Evolutionary conservation across 2,113 vertebrate species (phyloP).

Genomic region (Anhinga anhinga): DNA sequence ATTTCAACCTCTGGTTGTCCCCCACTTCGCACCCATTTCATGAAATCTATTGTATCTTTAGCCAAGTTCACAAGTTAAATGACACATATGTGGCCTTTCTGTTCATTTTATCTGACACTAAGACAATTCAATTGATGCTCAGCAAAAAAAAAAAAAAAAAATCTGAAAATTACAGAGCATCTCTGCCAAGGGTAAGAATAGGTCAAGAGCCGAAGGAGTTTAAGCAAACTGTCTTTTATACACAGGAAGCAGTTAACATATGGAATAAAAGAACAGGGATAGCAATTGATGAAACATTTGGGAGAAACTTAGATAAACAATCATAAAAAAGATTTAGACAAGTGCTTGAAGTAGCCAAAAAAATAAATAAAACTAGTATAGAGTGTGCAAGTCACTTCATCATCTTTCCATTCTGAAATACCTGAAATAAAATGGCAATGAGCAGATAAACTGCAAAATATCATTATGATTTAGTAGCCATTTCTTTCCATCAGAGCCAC

Average conservation of each 20-base stretch:
- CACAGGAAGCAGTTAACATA: constrained; percentile 59
- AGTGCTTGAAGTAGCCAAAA: constrained; percentile 49
- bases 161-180: constrained; percentile 15
- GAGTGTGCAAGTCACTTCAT: constrained; percentile 28
- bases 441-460: constrained; percentile 64
- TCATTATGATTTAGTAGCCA: constrained; percentile 57
- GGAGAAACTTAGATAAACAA: constrained; percentile 61
- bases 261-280: constrained; percentile 52
- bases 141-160: background rate
- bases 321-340: constrained; percentile 61
- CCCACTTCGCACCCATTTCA: background rate
- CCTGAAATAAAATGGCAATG: constrained; percentile 59
- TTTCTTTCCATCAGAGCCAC: constrained; percentile 59
- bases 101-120: constrained; percentile 48
- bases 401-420: constrained; percentile 40
- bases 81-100: constrained; percentile 45
- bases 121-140: constrained; percentile 30
- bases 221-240: constrained; percentile 59
- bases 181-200: constrained; percentile 58
- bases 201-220: constrained; percentile 64
- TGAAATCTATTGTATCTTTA: constrained; percentile 44
- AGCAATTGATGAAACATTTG: constrained; percentile 62
- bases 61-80: constrained; percentile 51
- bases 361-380: constrained; percentile 40
- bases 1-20: constrained; percentile 17